These are phyloP conservation scores for Portunus trituberculatus DNA, from an alignment of 1,140 invertebrate genomes.

Conservation along the genomic window DNA sequence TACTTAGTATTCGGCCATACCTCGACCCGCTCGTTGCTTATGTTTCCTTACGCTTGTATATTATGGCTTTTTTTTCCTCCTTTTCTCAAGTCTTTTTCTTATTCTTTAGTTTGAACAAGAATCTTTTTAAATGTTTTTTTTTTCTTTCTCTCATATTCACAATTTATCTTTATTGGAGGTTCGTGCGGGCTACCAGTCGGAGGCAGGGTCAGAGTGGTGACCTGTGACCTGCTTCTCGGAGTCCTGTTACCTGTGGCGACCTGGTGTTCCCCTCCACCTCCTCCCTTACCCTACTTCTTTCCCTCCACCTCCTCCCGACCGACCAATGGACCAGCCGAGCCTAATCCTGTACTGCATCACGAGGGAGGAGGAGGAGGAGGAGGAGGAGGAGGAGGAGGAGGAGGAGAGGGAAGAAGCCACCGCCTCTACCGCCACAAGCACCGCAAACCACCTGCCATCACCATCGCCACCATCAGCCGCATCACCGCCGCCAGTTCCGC, in stretches of 20 bases:
- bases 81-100: background rate
- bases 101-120: background rate
- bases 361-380: background rate
- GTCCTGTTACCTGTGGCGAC: background rate
- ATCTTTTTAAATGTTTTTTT: constrained; percentile 15
- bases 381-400: background rate
- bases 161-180: background rate
- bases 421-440: background rate
- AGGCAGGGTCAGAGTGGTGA: constrained; percentile 4
- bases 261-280: background rate
- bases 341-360: background rate
- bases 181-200: background rate
- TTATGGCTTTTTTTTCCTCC: background rate
- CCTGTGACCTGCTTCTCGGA: constrained; percentile 7
- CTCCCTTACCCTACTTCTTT: background rate
- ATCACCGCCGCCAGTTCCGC: background rate
- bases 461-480: background rate
- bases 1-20: no score
- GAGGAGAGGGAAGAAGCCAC: background rate
- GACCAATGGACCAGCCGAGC: background rate
- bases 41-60: background rate
- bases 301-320: background rate
- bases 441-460: background rate
- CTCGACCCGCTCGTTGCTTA: no score
- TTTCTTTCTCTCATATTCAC: background rate